Evolutionary conservation across 2,797 vertebrate genomes (phyloP).

Genomic region (Synanceia verrucosa): DNA sequence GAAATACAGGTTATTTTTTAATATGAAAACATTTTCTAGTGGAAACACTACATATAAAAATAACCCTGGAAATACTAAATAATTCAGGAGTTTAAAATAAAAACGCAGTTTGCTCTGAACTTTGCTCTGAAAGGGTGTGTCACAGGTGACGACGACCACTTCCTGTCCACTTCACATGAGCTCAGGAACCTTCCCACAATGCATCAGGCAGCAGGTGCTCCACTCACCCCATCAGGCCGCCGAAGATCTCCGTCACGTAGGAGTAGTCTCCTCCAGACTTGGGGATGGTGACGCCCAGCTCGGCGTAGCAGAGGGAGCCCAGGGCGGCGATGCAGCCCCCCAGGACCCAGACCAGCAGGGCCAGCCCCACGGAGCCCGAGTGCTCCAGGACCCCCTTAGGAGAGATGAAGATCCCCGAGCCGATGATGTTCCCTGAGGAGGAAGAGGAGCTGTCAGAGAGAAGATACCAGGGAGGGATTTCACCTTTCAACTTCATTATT

Average conservation of each 20-base stretch:
- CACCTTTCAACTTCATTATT: no score
- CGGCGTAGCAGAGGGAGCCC: constrained; percentile 95
- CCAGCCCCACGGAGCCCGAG: constrained; percentile 93
- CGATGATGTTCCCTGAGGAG: constrained; percentile 94
- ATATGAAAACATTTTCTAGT: no score
- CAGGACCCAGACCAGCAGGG: constrained; percentile 92
- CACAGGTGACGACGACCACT: no score
- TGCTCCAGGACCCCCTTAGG: constrained; percentile 97
- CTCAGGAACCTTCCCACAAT: no score
- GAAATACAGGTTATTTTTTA: no score
- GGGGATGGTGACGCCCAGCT: constrained; percentile 95
- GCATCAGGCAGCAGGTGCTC: background rate
- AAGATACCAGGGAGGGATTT: no score
- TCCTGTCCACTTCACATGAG: no score
- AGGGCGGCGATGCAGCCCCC: constrained; percentile 91
- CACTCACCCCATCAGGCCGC: constrained; percentile 93
- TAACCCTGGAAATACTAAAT: no score
- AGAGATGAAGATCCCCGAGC: constrained; percentile 98
- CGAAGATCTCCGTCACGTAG: constrained; percentile 97
- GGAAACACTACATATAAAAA: no score
- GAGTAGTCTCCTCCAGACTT: constrained; percentile 98
- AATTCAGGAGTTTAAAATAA: no score
- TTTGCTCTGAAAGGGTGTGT: no score
- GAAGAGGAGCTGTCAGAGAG: background rate
- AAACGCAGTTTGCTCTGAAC: no score